Evolutionary conservation across 2,797 vertebrate species (phyloP), one percentile per base, ranked within the genome.

Genomic region (Mormyrus hasselquistii): DNA sequence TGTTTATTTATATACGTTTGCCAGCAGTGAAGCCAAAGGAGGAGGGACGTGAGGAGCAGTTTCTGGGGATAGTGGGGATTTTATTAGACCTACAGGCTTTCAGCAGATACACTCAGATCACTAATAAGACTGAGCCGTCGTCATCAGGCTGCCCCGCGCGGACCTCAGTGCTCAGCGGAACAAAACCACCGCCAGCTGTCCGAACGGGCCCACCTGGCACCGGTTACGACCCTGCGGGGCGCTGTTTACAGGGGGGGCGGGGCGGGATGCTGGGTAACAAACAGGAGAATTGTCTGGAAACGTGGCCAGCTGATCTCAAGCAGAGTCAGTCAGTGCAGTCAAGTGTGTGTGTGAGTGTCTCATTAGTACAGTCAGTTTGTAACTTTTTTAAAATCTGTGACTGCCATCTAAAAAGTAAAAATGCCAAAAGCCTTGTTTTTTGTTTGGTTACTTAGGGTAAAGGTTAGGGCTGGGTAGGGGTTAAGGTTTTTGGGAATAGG

Each of bases 181-280:
- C 49, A 10, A 47, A 86, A 86, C 87, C 14, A 8, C 76, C 55
- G 83, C 83, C 88, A 88, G 84, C 84, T 86, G 50, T 22, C 49
- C 5, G 29, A 86, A 29, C 4, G 50, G 29, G 49, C 52, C 49
- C 84, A 29, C 84, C 49, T 52, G 84, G n/a, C 22, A 4, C 47
- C 5, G 22, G 50, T 50, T 50, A 29, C 50, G 25, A 55, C 25
- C 25, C 84, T 55, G 29, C 7, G 84, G 25, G 65, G 55, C 44
- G n/a, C 55, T 12, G 59, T 25, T 89, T 52, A 50, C 19, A 12
- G 69, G 52, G 85, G 85, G 52, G 88, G 59, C 44, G 79, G 89
- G 88, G 41, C 25, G 73, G 88, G 59, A 79, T 87, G 55, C 52
- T 49, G 91, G 91, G 89, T 90, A 89, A 90, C 49, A 89, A 49